phyloP scores from a whole-genome alignment of 2,797 vertebrate genomes.

The Chanos chanos region DNA sequence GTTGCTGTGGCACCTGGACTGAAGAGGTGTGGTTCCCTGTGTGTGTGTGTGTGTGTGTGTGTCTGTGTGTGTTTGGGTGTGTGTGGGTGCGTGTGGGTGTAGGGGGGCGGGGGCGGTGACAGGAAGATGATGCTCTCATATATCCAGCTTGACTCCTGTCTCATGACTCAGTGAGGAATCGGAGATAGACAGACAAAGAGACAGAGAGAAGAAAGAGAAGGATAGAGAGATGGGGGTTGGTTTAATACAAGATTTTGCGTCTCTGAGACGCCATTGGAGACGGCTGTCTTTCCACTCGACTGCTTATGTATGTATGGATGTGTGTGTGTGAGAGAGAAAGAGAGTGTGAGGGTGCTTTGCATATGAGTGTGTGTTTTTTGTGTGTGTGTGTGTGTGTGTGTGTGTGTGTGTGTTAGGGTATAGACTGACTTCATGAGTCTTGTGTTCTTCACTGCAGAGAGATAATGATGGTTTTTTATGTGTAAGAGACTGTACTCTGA shows the following conservation, averaged over 20 bases:
- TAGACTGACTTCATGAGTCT: too few relatives aligned
- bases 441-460: too few relatives aligned
- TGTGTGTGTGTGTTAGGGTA: too few relatives aligned
- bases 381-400: too few relatives aligned
- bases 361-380: too few relatives aligned
- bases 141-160: too few relatives aligned
- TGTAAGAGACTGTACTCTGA: too few relatives aligned
- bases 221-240: too few relatives aligned
- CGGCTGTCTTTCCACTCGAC: conserved; percentile 28
- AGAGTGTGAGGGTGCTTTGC: too few relatives aligned
- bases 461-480: too few relatives aligned
- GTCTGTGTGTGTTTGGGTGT: not conserved
- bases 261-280: conserved; percentile 6
- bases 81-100: not conserved
- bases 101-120: not conserved
- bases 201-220: not conserved
- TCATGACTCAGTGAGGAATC: not conserved
- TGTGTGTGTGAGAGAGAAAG: not conserved
- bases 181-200: not conserved
- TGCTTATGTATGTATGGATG: conserved; percentile 5
- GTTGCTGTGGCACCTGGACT: conserved; percentile 38
- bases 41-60: not conserved
- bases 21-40: not conserved
- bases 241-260: not conserved
- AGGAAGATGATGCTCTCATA: too few relatives aligned